These are phyloP conservation scores for Scyliorhinus canicula DNA, from an alignment of 2,797 vertebrate species.

Conservation along the genomic window DNA sequence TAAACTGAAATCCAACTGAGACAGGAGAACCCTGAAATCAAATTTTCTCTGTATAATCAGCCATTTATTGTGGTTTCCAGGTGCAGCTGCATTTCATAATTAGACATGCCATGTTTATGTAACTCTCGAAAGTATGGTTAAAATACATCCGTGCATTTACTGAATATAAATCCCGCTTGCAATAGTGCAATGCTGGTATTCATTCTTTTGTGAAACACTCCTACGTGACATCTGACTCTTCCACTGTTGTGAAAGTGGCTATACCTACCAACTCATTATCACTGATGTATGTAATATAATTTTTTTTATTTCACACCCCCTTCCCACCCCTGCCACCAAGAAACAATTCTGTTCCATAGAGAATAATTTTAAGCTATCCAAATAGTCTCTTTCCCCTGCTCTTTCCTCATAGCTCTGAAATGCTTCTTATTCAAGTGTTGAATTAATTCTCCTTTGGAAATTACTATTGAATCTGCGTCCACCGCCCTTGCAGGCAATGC, in stretches of 20 bases:
- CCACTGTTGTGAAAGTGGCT: not conserved
- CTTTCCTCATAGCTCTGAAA: not conserved
- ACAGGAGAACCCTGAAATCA: not conserved
- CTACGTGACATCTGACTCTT: not conserved
- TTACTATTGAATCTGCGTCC: not conserved
- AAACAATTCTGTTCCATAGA: not conserved
- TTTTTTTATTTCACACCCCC: not conserved
- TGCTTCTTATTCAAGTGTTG: not conserved
- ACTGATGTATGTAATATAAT: not conserved
- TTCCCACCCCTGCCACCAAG: not conserved
- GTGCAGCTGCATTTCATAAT: not conserved
- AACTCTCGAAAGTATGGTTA: not conserved
- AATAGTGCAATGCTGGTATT: conserved; percentile 11
- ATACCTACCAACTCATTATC: not conserved
- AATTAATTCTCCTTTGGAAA: not conserved
- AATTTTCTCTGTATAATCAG: not conserved
- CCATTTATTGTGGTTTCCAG: not conserved
- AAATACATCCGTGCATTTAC: not conserved
- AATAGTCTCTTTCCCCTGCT: not conserved
- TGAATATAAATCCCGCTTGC: not conserved
- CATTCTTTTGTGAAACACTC: not conserved
- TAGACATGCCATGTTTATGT: not conserved
- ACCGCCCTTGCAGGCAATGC: not conserved
- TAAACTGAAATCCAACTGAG: not conserved
- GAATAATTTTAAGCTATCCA: not conserved